These are phyloP conservation scores for Atrina japonica DNA, from an alignment of 2,888 invertebrate genomes.

Conservation along the genomic window DNA sequence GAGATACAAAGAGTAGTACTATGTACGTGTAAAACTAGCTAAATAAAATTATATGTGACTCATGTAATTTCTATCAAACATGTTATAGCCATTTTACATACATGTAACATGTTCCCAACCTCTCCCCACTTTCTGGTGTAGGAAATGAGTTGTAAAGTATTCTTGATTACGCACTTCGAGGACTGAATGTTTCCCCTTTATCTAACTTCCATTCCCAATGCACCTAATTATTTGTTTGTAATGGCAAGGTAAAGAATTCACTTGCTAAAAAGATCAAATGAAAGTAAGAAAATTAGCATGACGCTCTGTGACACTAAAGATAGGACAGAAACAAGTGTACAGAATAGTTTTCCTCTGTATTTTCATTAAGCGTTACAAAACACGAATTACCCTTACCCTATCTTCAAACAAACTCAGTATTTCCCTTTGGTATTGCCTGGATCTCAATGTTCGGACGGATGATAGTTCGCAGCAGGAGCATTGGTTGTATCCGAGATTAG, in stretches of 20 bases:
- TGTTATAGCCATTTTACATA: no score
- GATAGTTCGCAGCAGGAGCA: conserved; percentile 4
- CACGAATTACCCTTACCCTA: conserved; percentile 14
- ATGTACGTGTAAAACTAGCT: no score
- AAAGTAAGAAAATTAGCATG: conserved; percentile 24
- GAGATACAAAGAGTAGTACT: no score
- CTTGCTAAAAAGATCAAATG: conserved; percentile 18
- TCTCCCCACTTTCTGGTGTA: no score
- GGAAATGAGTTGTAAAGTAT: no score
- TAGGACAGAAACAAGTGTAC: conserved; percentile 16
- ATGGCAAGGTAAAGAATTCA: conserved; percentile 10
- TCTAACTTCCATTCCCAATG: no score
- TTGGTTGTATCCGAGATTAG: conserved; percentile 11
- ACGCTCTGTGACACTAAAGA: conserved; percentile 16
- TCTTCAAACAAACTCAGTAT: conserved; percentile 14
- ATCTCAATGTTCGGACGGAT: conserved; percentile 11
- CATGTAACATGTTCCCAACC: no score
- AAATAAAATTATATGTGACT: no score
- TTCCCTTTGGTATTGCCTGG: conserved; percentile 22
- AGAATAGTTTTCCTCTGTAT: conserved; percentile 1
- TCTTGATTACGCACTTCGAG: no score
- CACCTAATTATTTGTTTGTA: conserved; percentile 1
- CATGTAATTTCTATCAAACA: no score
- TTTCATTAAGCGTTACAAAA: conserved; percentile 11
- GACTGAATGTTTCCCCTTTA: no score